A percentile compares a stretch with the other conserved stretches of the same genome.
Evolutionary conservation across 1,140 invertebrate genomes (phyloP).

Genomic region (Atta texana): DNA sequence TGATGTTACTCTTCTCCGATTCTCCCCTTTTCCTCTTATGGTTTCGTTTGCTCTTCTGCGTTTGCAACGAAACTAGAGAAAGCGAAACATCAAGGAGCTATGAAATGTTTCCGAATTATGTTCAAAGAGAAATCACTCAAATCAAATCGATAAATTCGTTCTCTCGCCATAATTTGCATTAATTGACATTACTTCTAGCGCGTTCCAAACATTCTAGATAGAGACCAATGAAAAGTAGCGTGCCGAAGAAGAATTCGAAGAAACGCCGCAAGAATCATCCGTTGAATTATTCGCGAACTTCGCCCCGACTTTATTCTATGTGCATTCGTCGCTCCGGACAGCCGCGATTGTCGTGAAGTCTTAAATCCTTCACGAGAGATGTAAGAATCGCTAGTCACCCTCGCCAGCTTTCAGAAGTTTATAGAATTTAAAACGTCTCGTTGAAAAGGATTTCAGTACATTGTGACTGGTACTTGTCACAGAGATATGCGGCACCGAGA

Average conservation of each 20-base stretch:
- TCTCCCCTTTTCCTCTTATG: background rate
- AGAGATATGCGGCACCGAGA: background rate
- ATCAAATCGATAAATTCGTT: constrained; percentile 27
- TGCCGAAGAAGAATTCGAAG: constrained; percentile 33
- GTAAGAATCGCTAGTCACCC: constrained; percentile 44
- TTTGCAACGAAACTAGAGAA: background rate
- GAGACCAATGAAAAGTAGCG: constrained; percentile 4
- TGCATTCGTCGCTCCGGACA: constrained; percentile 58
- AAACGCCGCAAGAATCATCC: constrained; percentile 48
- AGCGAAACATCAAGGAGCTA: constrained; percentile 17
- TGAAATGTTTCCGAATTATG: constrained; percentile 10
- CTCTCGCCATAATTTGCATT: constrained; percentile 17
- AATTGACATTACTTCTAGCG: constrained; percentile 36
- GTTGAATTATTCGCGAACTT: constrained; percentile 63
- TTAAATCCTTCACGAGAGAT: constrained; percentile 56
- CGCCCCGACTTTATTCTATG: constrained; percentile 57
- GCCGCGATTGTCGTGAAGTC: constrained; percentile 49
- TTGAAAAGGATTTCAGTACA: constrained; percentile 40
- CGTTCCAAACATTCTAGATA: constrained; percentile 18
- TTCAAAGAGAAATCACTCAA: background rate
- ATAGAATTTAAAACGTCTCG: constrained; percentile 58
- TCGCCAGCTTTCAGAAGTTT: constrained; percentile 50
- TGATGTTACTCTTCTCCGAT: constrained; percentile 60
- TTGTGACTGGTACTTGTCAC: constrained; percentile 26
- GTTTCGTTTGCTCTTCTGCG: constrained; percentile 23